Evolutionary conservation across 2,888 invertebrate species (phyloP), one percentile per base, ranked within the genome.

Genomic region (Girardia tigrina): DNA sequence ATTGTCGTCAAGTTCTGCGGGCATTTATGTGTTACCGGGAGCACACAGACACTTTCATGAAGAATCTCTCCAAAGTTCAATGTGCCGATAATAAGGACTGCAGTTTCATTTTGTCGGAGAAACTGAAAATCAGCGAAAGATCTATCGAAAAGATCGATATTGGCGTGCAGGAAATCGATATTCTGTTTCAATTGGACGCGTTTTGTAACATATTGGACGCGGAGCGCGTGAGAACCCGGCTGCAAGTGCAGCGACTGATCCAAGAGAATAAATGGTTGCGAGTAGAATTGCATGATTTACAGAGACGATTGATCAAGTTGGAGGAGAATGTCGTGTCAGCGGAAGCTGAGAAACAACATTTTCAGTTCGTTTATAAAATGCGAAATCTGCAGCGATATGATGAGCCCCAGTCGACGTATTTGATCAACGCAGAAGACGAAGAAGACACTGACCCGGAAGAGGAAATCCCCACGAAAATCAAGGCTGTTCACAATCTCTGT

Each of bases 241-340:
- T 71, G 4, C 71, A 71, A 29, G 71, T 71, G 6, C 27, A 71
- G 27, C 14, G 71, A 23, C 23, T 71, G 23, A n/a, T 28, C 2
- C 71, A 71, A 28, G 71, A 71, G 26, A 71, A 71, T n/a, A 29
- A 71, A 71, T 71, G 71, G 71, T 71, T 71, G 23, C 71, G 71
- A 6, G 23, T n/a, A 23, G 71, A 71, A 71, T 71, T 71, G n/a
- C 16, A n/a, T 26, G 29, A 71, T 71, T n/a, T 71, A 6, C 71
- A 71, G 29, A 71, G 23, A 23, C 71, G 71, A 14, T 23, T 71
- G n/a, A 28, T 27, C 16, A 71, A 71, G 27, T n/a, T 71, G 20
- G 71, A 71, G n/a, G 28, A 71, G n/a, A 29, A 23, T n/a, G 28
- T 71, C 4, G 29, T 29, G 16, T n/a, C 71, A n/a, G 71, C 71